phyloP scores from a whole-genome alignment of 2,888 invertebrate genomes.

The Mayetiola destructor region DNA sequence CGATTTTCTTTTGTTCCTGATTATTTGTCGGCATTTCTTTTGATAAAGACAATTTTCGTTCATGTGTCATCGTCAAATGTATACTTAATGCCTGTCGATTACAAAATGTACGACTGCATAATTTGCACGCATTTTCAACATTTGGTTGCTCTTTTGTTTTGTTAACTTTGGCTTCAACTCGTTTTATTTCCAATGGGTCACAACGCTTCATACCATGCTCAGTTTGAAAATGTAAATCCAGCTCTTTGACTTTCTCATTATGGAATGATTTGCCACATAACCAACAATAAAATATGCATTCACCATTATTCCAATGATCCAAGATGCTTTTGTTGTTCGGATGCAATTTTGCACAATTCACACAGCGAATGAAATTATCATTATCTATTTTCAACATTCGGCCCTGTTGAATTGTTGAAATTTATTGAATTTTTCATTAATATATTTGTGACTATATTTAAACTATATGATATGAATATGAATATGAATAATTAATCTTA shows the following conservation, averaged over 20 bases:
- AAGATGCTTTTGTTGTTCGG: conserved; percentile 25
- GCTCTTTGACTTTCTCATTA: conserved; percentile 24
- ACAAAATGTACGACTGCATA: not conserved
- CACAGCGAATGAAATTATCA: conserved; percentile 25
- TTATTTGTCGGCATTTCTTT: not conserved
- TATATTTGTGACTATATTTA: not conserved
- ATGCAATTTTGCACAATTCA: conserved; percentile 27
- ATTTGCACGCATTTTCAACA: not conserved
- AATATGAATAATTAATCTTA: not conserved
- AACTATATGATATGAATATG: not conserved
- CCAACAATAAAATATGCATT: conserved; percentile 27
- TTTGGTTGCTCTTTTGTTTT: not conserved
- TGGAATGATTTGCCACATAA: conserved; percentile 26
- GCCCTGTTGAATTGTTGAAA: not conserved
- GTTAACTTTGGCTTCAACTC: not conserved
- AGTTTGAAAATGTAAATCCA: conserved; percentile 24
- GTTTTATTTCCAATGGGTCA: not conserved
- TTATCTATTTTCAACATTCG: conserved; percentile 19
- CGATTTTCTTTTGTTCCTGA: not conserved
- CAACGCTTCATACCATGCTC: conserved; percentile 22
- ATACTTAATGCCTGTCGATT: not conserved
- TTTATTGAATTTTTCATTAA: not conserved
- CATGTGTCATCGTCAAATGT: not conserved
- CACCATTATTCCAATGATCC: conserved; percentile 25
- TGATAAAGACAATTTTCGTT: not conserved